Conservation (phyloP, 2,888 invertebrate species). For the Sinotaia quadrata region DNA sequence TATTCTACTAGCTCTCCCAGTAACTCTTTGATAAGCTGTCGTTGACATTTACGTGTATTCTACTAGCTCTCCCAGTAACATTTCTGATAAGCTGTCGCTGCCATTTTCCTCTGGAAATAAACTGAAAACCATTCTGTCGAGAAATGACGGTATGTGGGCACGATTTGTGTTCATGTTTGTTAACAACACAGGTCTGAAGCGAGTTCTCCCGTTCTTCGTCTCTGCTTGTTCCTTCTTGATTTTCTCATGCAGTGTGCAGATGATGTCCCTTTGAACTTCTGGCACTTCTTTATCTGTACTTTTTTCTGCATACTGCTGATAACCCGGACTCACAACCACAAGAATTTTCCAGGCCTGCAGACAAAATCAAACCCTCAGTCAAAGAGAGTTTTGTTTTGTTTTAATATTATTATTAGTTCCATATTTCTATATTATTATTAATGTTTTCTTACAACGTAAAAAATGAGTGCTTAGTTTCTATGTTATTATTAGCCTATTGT, state of each 20-base stretch:
- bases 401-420: too few relatives aligned
- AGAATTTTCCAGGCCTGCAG: slow-evolving; percentile 17
- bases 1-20: too few relatives aligned
- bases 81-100: background rate
- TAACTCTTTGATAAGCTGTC: background rate
- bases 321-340: slow-evolving; percentile 8
- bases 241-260: background rate
- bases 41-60: background rate
- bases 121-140: background rate
- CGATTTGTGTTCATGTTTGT: slow-evolving; percentile 9
- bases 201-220: background rate
- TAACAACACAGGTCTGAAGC: slow-evolving; percentile 18
- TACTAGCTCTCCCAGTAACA: background rate
- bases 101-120: slow-evolving; percentile 4
- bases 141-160: background rate
- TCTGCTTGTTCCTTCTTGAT: background rate
- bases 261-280: background rate
- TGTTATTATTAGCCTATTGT: too few relatives aligned
- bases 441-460: too few relatives aligned
- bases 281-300: background rate
- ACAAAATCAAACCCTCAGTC: background rate
- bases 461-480: too few relatives aligned
- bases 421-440: too few relatives aligned
- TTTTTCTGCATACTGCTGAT: slow-evolving; percentile 5
- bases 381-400: too few relatives aligned